A percentile compares a stretch with the other conserved stretches of the same genome.
Conservation (phyloP, 2,888 invertebrate species). For the Parnassius mnemosyne region DNA sequence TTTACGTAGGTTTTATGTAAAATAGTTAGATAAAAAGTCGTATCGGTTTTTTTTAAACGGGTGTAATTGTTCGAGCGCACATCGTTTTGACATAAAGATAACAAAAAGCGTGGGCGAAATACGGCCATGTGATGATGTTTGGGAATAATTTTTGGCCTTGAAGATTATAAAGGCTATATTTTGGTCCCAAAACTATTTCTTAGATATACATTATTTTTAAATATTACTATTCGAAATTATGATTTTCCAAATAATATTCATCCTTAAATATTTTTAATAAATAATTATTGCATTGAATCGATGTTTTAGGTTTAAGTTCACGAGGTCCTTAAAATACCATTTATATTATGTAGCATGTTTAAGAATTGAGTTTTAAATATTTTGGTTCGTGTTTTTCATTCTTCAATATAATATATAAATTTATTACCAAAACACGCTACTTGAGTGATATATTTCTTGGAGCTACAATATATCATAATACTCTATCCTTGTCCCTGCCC, state of each 20-base stretch:
- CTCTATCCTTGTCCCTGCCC: constrained; percentile 13
- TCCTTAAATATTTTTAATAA: too few species aligned
- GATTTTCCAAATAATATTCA: too few species aligned
- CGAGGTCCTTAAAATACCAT: too few species aligned
- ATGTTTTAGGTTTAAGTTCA: too few species aligned
- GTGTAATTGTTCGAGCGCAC: constrained; percentile 42
- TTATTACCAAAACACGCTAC: too few species aligned
- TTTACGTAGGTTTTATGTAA: constrained; percentile 35
- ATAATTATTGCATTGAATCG: too few species aligned
- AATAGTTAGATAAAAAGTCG: constrained; percentile 37
- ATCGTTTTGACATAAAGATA: constrained; percentile 59
- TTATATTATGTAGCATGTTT: too few species aligned
- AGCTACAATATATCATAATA: constrained; percentile 5
- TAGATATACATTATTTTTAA: neutral
- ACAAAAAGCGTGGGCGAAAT: constrained; percentile 60
- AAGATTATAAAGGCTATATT: constrained; percentile 25
- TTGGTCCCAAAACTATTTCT: too few species aligned
- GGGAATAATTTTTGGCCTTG: constrained; percentile 53
- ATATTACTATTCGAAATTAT: neutral
- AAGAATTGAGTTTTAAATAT: too few species aligned
- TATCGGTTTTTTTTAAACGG: constrained; percentile 42
- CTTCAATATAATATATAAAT: too few species aligned
- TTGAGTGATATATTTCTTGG: constrained; percentile 6
- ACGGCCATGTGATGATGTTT: constrained; percentile 63
- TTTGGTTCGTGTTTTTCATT: too few species aligned